Percentiles rank a stretch among this genome's conserved stretches.
phyloP scores from a whole-genome alignment of 2,113 vertebrate genomes.

The Ciconia boyciana region DNA sequence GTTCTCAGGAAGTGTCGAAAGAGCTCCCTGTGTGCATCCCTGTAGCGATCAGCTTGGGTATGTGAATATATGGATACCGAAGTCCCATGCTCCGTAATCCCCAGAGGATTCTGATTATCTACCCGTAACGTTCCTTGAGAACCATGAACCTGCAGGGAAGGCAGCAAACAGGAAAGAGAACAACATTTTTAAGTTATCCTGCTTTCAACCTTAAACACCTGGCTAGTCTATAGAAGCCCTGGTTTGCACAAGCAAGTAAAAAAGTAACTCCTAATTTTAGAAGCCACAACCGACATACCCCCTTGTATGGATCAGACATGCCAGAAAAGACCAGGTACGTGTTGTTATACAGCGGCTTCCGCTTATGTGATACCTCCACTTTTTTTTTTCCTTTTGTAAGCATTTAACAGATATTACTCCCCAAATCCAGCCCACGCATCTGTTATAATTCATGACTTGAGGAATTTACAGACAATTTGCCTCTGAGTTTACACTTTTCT shows the following conservation, averaged over 20 bases:
- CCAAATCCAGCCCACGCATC: background rate
- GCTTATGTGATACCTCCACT: background rate
- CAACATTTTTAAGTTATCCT: fast-evolving
- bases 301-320: fast-evolving
- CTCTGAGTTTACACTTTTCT: background rate
- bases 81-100: conserved; percentile 1
- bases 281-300: background rate
- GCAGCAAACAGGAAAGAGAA: background rate
- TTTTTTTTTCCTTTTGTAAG: background rate
- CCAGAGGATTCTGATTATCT: conserved; percentile 48
- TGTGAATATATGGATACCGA: background rate
- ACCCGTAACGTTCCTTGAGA: conserved; percentile 23
- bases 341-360: background rate
- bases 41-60: background rate
- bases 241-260: background rate
- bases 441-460: background rate
- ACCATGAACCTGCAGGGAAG: background rate
- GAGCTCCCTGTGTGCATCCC: conserved; percentile 8
- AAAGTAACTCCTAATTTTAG: background rate
- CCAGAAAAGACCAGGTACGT: background rate
- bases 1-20: conserved; percentile 47
- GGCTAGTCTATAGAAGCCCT: background rate
- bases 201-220: no score
- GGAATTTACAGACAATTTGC: background rate
- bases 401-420: background rate